Percentiles rank a stretch among this genome's conserved stretches.
Conservation (phyloP, 2,888 invertebrate genomes). For the Dicyrtomina minuta region DNA sequence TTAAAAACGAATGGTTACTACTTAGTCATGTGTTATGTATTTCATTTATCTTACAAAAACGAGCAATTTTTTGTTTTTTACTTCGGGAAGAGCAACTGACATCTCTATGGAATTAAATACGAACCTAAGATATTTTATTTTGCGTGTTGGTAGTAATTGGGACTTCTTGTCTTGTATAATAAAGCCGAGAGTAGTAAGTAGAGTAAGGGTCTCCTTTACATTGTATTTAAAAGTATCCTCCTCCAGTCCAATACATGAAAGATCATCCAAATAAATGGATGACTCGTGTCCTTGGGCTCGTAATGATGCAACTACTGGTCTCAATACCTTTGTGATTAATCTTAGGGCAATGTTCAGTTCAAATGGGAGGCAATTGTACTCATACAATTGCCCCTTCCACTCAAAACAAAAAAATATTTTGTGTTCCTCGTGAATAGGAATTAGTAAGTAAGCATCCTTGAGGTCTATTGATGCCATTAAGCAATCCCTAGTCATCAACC, state of each 20-base stretch:
- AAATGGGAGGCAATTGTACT: too few relatives aligned
- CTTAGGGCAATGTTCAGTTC: not conserved
- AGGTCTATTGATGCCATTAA: conserved; percentile 17
- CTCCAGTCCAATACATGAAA: not conserved
- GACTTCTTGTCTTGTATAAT: conserved; percentile 16
- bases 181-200: conserved; percentile 1
- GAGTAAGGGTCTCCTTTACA: not conserved
- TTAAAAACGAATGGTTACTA: too few relatives aligned
- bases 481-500: not conserved
- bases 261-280: conserved; percentile 28
- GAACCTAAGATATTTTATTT: conserved; percentile 16
- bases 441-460: too few relatives aligned
- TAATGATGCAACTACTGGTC: conserved; percentile 20
- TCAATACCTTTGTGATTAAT: conserved; percentile 24
- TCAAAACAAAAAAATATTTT: too few relatives aligned
- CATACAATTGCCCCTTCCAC: too few relatives aligned
- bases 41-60: not conserved
- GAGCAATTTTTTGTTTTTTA: not conserved
- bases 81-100: conserved; percentile 2
- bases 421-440: too few relatives aligned
- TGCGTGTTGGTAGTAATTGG: not conserved
- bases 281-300: too few relatives aligned
- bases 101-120: conserved; percentile 12
- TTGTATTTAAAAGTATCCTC: not conserved
- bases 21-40: too few relatives aligned